Conservation (phyloP, 2,797 vertebrate species). For the Acanthis flammea region DNA sequence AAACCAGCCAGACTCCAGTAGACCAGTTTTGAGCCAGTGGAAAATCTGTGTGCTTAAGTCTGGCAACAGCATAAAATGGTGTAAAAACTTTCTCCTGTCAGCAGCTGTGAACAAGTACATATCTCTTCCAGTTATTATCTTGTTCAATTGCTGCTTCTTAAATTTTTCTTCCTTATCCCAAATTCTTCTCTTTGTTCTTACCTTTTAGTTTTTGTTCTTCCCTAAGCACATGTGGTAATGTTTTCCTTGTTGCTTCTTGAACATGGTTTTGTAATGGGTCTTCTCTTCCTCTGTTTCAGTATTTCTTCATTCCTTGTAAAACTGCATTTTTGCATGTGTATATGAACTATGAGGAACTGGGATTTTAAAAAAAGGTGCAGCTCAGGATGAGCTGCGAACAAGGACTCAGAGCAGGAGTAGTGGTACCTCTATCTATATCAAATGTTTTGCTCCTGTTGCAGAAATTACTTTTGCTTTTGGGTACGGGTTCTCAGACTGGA, state of each 20-base stretch:
- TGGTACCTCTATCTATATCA: neutral
- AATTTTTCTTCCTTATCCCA: neutral
- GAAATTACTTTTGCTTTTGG: neutral
- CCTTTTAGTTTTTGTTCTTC: neutral
- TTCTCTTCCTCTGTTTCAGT: neutral
- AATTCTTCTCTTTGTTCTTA: neutral
- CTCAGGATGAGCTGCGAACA: neutral
- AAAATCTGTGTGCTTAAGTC: neutral
- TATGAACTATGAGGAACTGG: neutral
- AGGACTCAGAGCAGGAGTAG: neutral
- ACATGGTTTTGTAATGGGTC: neutral
- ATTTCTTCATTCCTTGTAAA: neutral
- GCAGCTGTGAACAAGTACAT: neutral
- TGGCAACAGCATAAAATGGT: neutral
- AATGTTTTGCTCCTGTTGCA: neutral
- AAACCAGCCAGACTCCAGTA: neutral
- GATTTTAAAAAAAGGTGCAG: neutral
- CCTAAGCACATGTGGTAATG: rapidly evolving
- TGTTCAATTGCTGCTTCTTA: neutral
- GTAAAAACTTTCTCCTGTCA: neutral
- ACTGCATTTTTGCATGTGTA: neutral
- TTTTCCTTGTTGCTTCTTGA: neutral
- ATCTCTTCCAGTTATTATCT: neutral
- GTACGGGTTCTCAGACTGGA: neutral
- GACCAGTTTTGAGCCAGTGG: neutral